A percentile compares a stretch with the other conserved stretches of the same genome.
These are phyloP conservation scores for Leptatherina wallacei DNA, from an alignment of 2,797 vertebrate genomes.

Conservation along the genomic window DNA sequence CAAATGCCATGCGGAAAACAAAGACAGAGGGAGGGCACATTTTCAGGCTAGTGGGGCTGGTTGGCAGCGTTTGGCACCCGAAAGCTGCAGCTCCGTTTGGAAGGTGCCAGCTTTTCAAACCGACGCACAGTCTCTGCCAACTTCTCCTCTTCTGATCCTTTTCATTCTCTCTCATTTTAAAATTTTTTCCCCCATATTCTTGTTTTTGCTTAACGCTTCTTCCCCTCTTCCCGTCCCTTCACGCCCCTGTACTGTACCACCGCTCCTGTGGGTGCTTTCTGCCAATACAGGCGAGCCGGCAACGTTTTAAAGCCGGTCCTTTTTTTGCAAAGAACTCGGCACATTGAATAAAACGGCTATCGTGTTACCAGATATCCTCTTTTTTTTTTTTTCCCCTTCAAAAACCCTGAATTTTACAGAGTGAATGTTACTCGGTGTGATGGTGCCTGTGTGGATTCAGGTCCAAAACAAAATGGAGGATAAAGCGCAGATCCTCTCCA, in stretches of 20 bases:
- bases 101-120: constrained; percentile 87
- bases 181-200: constrained; percentile 64
- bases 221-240: constrained; percentile 49
- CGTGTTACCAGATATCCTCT: constrained; percentile 34
- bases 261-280: constrained; percentile 39
- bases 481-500: constrained; percentile 58
- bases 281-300: constrained; percentile 23
- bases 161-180: constrained; percentile 74
- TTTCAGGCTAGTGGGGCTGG: constrained; percentile 80
- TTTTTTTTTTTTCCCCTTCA: constrained; percentile 2
- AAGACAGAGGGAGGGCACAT: constrained; percentile 81
- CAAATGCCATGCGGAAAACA: constrained; percentile 80
- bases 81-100: constrained; percentile 75
- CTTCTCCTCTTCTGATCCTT: constrained; percentile 78
- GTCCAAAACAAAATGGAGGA: constrained; percentile 84
- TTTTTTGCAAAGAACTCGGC: constrained; percentile 24
- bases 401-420: constrained; percentile 47
- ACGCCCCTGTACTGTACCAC: constrained; percentile 32
- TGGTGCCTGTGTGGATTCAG: constrained; percentile 65
- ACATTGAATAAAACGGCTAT: constrained; percentile 43
- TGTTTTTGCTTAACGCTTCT: constrained; percentile 64
- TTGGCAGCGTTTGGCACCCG: constrained; percentile 83
- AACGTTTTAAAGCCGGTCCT: constrained; percentile 20
- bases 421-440: constrained; percentile 48
- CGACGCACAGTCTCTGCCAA: constrained; percentile 80